These are phyloP conservation scores for Capricornis sumatraensis DNA, from an alignment of 2,113 vertebrate genomes.

Conservation along the genomic window DNA sequence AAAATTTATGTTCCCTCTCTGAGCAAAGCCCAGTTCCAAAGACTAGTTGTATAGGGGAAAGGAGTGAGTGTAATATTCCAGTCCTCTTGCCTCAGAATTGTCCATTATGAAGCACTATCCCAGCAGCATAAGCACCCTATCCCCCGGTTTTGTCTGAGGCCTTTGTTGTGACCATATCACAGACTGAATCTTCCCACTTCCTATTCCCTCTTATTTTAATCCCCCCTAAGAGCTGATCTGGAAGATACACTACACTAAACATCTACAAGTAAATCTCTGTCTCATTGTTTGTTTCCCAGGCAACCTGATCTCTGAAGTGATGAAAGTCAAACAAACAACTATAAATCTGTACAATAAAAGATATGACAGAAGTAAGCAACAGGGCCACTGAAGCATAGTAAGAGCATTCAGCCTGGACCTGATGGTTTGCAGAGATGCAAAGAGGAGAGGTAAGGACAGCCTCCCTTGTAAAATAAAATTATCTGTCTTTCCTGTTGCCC, in stretches of 20 bases:
- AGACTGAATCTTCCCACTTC: not conserved
- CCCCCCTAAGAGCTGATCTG: not conserved
- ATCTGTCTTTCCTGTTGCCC: not conserved
- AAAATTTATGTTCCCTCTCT: not conserved
- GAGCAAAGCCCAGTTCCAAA: not conserved
- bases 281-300: constrained; percentile 10
- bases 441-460: not conserved
- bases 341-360: not conserved
- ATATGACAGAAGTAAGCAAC: not conserved
- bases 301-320: not conserved
- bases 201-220: not conserved
- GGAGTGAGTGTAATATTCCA: fast-evolving
- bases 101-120: not conserved
- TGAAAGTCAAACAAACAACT: not conserved
- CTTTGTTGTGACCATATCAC: not conserved
- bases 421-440: not conserved
- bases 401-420: not conserved
- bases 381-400: not conserved
- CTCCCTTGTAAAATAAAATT: not conserved
- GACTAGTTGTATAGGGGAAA: not conserved
- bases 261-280: not conserved
- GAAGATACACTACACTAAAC: not conserved
- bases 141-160: not conserved
- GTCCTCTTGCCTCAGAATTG: not conserved
- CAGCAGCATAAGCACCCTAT: not conserved